Conservation (phyloP, 2,797 vertebrate genomes). For the Amblyraja radiata region DNA sequence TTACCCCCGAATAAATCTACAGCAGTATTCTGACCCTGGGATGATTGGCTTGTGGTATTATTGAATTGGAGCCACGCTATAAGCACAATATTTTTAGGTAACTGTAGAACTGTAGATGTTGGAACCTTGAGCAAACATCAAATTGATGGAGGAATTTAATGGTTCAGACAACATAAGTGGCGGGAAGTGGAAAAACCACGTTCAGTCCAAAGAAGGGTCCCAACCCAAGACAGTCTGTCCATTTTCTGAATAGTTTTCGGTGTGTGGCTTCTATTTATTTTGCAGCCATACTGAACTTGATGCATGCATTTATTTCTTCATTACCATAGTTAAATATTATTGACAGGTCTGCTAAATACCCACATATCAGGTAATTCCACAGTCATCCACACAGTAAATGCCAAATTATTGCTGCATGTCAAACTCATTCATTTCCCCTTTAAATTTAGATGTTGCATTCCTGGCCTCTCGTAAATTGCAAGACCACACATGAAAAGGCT, state of each 20-base stretch:
- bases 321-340: neutral
- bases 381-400: neutral
- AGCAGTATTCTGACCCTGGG: too few species aligned
- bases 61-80: too few species aligned
- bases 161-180: too few species aligned
- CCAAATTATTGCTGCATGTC: neutral
- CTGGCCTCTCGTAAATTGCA: neutral
- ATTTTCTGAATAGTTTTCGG: neutral
- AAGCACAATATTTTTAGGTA: neutral
- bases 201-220: too few species aligned
- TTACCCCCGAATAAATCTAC: too few species aligned
- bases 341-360: neutral
- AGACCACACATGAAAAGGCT: slow-evolving; percentile 5
- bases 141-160: too few species aligned
- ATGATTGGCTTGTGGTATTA: too few species aligned
- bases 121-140: too few species aligned
- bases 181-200: too few species aligned
- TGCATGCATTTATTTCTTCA: neutral
- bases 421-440: neutral
- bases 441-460: neutral
- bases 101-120: too few species aligned
- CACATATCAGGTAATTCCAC: neutral
- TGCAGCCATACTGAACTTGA: neutral
- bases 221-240: too few species aligned
- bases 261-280: neutral